These are phyloP conservation scores for Chrysotoxum bicinctum DNA, from an alignment of 2,888 invertebrate genomes.

Conservation along the genomic window DNA sequence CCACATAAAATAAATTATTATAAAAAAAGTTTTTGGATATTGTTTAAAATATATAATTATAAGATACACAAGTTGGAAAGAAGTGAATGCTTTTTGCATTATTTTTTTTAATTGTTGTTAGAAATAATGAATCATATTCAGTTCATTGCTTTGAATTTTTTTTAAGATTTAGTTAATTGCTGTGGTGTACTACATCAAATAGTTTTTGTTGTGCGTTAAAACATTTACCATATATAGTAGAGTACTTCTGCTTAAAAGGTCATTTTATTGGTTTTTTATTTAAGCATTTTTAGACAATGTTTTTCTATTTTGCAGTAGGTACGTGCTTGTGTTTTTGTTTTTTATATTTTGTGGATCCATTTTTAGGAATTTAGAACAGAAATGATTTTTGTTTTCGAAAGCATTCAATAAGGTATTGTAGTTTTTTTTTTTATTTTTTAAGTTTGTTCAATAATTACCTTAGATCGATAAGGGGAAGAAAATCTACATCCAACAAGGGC, in stretches of 20 bases:
- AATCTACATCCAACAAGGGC: constrained; percentile 95
- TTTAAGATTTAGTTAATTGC: constrained; percentile 31
- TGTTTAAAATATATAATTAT: constrained; percentile 16
- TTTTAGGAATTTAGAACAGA: constrained; percentile 20
- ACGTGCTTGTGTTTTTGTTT: constrained; percentile 23
- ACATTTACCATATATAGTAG: constrained; percentile 58
- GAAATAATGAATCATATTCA: not conserved
- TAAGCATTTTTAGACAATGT: constrained; percentile 18
- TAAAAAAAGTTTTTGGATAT: constrained; percentile 20
- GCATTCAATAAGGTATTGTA: constrained; percentile 24
- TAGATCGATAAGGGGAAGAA: constrained; percentile 95
- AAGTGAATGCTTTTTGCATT: constrained; percentile 35
- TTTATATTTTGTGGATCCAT: constrained; percentile 33
- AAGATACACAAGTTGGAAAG: constrained; percentile 67
- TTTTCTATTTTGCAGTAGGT: constrained; percentile 34
- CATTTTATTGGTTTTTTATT: constrained; percentile 5
- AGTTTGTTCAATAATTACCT: constrained; percentile 84
- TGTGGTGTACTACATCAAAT: constrained; percentile 66
- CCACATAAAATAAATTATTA: constrained; percentile 35
- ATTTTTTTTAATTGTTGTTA: constrained; percentile 4
- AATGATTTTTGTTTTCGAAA: constrained; percentile 32
- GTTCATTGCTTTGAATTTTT: constrained; percentile 34
- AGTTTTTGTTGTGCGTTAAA: constrained; percentile 56
- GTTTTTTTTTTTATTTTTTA: not conserved
- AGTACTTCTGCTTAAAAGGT: constrained; percentile 16